Evolutionary conservation across 2,113 vertebrate species (phyloP).

Genomic region (Pongo pygmaeus): DNA sequence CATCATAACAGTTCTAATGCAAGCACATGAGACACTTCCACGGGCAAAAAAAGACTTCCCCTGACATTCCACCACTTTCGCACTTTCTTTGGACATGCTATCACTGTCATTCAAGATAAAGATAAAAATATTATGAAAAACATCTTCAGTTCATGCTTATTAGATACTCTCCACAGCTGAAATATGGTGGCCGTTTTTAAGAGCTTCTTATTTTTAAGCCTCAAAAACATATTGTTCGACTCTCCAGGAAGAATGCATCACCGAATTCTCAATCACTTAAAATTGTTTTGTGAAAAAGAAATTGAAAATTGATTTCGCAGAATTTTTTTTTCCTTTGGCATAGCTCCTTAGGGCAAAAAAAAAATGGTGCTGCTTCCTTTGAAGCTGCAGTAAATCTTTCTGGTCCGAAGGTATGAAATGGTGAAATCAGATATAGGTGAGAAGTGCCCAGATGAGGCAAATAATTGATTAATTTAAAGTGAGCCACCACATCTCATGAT

Average conservation of each 20-base stretch:
- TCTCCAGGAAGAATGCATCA: not conserved
- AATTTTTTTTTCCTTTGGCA: not conserved
- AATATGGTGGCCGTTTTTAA: not conserved
- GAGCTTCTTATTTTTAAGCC: not conserved
- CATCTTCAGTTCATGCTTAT: conserved; percentile 19
- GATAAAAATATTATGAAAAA: conserved; percentile 58
- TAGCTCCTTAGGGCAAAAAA: not conserved
- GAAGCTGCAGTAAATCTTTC: not conserved
- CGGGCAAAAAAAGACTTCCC: conserved; percentile 39
- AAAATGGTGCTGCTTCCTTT: not conserved
- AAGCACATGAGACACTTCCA: not conserved
- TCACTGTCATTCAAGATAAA: conserved; percentile 55
- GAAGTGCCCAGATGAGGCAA: not conserved
- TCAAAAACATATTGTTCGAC: not conserved
- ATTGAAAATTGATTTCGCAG: conserved; percentile 27
- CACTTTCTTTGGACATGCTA: conserved; percentile 36
- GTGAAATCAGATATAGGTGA: accelerated
- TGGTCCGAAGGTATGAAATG: accelerated
- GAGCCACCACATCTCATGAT: accelerated
- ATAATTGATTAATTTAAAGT: too few species aligned
- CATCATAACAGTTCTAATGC: conserved; percentile 48
- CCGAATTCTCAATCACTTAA: not conserved
- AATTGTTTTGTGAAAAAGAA: not conserved
- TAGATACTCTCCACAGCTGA: not conserved
- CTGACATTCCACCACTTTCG: not conserved